Percentiles rank a stretch among this genome's conserved stretches.
These are phyloP conservation scores for Leptodactylus fallax DNA, from an alignment of 2,797 vertebrate genomes.

Conservation along the genomic window DNA sequence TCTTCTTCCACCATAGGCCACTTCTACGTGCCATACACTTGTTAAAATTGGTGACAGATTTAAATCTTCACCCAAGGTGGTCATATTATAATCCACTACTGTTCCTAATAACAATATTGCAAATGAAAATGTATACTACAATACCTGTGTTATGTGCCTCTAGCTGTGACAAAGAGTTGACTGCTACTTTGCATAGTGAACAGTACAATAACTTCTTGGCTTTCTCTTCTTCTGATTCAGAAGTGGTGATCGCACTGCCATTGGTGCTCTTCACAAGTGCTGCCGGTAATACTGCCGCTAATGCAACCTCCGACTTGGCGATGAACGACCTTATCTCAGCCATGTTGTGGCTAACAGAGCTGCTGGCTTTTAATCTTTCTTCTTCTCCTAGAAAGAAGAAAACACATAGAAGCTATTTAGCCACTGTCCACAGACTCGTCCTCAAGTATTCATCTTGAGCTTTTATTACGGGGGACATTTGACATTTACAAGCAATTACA, in stretches of 20 bases:
- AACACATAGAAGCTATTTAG: not conserved
- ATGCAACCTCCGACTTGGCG: constrained; percentile 70
- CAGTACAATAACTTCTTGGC: constrained; percentile 96
- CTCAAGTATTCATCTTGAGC: not conserved
- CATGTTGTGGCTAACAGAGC: constrained; percentile 66
- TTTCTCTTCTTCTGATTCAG: constrained; percentile 94
- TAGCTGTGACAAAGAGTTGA: constrained; percentile 95
- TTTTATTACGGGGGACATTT: constrained; percentile 5
- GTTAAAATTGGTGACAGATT: too few species aligned
- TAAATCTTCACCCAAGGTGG: too few species aligned
- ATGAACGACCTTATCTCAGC: constrained; percentile 71
- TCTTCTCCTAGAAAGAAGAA: constrained; percentile 74
- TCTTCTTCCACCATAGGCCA: too few species aligned
- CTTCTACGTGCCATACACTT: too few species aligned
- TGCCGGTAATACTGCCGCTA: constrained; percentile 72
- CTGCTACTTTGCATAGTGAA: constrained; percentile 97
- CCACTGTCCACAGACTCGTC: not conserved
- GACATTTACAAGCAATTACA: constrained; percentile 54
- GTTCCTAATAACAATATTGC: too few species aligned
- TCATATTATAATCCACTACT: too few species aligned
- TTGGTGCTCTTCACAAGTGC: constrained; percentile 78
- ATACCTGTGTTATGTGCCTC: constrained; percentile 96
- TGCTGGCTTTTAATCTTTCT: constrained; percentile 71
- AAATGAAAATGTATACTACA: constrained; percentile 13
- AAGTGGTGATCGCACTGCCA: constrained; percentile 68